phyloP scores from a whole-genome alignment of 2,888 invertebrate species.

The Pardosa pseudoannulata region DNA sequence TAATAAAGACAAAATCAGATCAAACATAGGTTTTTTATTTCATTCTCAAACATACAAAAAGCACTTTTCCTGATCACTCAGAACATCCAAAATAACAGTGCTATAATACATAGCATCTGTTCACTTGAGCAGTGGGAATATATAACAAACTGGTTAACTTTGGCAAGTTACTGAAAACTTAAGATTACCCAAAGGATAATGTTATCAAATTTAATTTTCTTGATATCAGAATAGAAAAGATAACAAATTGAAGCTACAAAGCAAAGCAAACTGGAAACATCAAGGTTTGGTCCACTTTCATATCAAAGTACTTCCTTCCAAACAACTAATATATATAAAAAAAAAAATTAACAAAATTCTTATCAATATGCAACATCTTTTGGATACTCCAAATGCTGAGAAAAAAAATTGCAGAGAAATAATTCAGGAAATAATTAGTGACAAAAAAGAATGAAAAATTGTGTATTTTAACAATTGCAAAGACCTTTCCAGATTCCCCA shows the following conservation, averaged over 20 bases:
- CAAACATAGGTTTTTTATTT: slow-evolving; percentile 59
- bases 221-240: slow-evolving; percentile 8
- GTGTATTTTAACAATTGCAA: too few species aligned
- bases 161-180: background rate
- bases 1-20: too few species aligned
- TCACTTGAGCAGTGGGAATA: slow-evolving; percentile 45
- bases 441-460: background rate
- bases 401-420: background rate
- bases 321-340: background rate
- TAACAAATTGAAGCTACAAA: slow-evolving; percentile 7
- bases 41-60: slow-evolving; percentile 65
- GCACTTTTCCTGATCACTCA: slow-evolving; percentile 57
- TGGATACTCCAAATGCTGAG: background rate
- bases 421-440: background rate
- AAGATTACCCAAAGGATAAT: slow-evolving; percentile 1
- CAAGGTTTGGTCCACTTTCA: slow-evolving; percentile 34
- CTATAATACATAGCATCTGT: slow-evolving; percentile 18
- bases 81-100: slow-evolving; percentile 52
- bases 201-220: background rate
- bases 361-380: background rate
- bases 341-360: too few species aligned
- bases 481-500: background rate
- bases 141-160: slow-evolving; percentile 36
- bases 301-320: background rate
- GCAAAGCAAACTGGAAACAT: slow-evolving; percentile 15